A percentile compares a stretch with the other conserved stretches of the same genome.
Conservation (phyloP, 2,888 invertebrate species). For the Drosophila putrida region DNA sequence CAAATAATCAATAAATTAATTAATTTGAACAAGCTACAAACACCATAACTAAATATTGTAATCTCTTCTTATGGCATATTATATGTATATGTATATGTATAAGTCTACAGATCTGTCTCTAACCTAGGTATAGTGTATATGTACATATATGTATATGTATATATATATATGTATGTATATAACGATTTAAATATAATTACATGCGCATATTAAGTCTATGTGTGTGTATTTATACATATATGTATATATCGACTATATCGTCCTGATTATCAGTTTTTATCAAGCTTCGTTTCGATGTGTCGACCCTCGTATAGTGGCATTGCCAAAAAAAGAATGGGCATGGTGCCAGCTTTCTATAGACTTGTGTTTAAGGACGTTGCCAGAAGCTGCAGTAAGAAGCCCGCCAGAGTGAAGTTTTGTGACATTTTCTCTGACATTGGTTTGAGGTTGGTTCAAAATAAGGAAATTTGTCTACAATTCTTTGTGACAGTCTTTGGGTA, state of each 20-base stretch:
- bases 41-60: conserved; percentile 42
- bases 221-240: neutral
- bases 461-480: neutral
- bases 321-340: conserved; percentile 23
- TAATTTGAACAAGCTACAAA: conserved; percentile 27
- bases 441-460: neutral
- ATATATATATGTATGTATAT: no score
- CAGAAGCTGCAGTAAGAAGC: conserved; percentile 12
- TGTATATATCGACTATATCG: conserved; percentile 15
- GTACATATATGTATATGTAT: neutral
- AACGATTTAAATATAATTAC: conserved; percentile 7
- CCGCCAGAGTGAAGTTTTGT: neutral
- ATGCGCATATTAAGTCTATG: neutral
- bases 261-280: neutral
- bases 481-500: neutral
- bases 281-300: conserved; percentile 9
- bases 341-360: conserved; percentile 48
- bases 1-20: conserved; percentile 4
- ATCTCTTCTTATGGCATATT: conserved; percentile 57
- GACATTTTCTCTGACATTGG: neutral
- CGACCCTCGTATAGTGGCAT: conserved; percentile 34
- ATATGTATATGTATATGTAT: conserved; percentile 74
- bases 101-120: conserved; percentile 56
- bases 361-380: conserved; percentile 26
- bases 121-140: conserved; percentile 54